These are phyloP conservation scores for Suricata suricatta DNA, from an alignment of 2,113 vertebrate species.

Conservation along the genomic window DNA sequence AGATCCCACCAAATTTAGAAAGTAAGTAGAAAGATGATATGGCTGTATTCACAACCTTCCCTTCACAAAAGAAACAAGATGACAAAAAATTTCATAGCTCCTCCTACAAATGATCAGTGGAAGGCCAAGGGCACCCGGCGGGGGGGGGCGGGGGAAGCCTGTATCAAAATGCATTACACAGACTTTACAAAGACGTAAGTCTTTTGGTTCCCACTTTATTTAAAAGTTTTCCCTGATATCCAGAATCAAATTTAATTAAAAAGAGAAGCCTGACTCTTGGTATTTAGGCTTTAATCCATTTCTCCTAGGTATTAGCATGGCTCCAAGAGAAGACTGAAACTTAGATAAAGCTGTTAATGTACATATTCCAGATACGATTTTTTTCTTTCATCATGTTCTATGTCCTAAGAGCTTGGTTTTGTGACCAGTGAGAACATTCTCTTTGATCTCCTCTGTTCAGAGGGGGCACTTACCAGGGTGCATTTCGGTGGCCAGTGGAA, in stretches of 20 bases:
- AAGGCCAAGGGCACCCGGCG: neutral
- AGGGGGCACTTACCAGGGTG: neutral
- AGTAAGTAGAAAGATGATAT: neutral
- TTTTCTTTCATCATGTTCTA: neutral
- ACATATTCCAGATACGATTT: neutral
- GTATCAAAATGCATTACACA: neutral
- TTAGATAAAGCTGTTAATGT: neutral
- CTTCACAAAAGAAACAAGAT: neutral
- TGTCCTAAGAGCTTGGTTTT: neutral
- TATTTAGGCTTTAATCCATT: neutral
- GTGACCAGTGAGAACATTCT: neutral
- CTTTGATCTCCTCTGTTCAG: neutral
- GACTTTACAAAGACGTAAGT: neutral
- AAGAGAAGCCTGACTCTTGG: neutral
- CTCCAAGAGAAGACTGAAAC: neutral
- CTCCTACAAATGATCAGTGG: neutral
- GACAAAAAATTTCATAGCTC: neutral
- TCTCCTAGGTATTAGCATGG: neutral
- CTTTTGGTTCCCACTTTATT: neutral
- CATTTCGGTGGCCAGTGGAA: neutral
- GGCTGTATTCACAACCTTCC: neutral
- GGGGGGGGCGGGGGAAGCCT: neutral
- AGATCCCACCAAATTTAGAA: neutral
- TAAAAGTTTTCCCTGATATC: neutral
- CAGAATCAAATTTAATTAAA: neutral